phyloP scores from a whole-genome alignment of 2,888 invertebrate genomes.

The Orthosia cruda region DNA sequence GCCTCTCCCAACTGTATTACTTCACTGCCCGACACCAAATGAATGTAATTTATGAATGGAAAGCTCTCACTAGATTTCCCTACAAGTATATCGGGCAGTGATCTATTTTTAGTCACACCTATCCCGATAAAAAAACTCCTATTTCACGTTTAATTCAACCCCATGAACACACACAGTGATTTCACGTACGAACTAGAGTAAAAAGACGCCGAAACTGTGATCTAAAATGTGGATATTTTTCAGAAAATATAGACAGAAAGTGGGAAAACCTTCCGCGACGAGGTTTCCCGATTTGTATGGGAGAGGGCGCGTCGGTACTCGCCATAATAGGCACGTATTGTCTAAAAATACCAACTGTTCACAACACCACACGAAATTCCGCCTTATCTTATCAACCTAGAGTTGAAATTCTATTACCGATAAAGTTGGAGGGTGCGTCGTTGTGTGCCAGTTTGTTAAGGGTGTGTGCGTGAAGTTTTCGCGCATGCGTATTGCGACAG shows the following conservation, averaged over 20 bases:
- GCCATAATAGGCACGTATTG: slow-evolving; percentile 85
- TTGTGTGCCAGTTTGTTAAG: slow-evolving; percentile 74
- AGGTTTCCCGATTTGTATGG: slow-evolving; percentile 88
- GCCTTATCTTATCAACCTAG: slow-evolving; percentile 55
- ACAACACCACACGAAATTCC: slow-evolving; percentile 35
- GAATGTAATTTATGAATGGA: slow-evolving; percentile 89
- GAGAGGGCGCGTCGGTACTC: slow-evolving; percentile 89
- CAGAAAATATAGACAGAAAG: slow-evolving; percentile 83
- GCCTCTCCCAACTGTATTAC: slow-evolving; percentile 77
- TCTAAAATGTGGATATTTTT: slow-evolving; percentile 81
- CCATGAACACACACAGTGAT: slow-evolving; percentile 73
- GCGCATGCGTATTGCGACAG: slow-evolving; percentile 85
- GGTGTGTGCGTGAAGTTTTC: slow-evolving; percentile 81
- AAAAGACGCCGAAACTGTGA: slow-evolving; percentile 72
- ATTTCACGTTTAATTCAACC: slow-evolving; percentile 57
- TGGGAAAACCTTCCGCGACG: slow-evolving; percentile 87
- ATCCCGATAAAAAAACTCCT: slow-evolving; percentile 62
- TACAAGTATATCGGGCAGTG: slow-evolving; percentile 78
- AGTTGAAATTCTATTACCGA: slow-evolving; percentile 63
- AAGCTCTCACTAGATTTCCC: slow-evolving; percentile 80
- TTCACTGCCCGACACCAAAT: slow-evolving; percentile 86
- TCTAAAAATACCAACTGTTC: slow-evolving; percentile 87
- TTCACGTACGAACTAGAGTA: slow-evolving; percentile 67
- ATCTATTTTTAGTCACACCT: slow-evolving; percentile 85
- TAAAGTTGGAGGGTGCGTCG: slow-evolving; percentile 63